Evolutionary conservation across 2,888 invertebrate genomes (phyloP), one percentile per base, ranked within the genome.

Genomic region (Plemyria rubiginata): DNA sequence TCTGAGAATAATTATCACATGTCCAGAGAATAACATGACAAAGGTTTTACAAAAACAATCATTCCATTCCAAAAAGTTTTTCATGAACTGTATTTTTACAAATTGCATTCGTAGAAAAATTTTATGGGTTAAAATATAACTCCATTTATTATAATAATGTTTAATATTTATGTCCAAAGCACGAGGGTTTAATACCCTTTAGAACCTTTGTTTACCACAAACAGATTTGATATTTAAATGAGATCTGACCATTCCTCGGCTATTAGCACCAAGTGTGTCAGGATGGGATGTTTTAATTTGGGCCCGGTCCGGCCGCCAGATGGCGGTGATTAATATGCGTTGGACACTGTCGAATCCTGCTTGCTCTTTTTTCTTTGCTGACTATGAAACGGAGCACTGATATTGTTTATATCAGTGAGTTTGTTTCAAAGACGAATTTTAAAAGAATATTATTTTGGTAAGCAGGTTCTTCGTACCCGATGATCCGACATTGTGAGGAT

Each of bases 301-400:
- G 78, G 73, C 77, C 67, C 61, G 74, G 79, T 81, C 78, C 80
- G 74, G 75, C 73, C 79, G 69, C 72, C 88, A 89, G 81, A 85
- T 89, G 90, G 80, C 78, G 82, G 50, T 90, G 89, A 91, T 90
- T 91, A 91, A 90, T 90, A 91, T 91, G 88, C 90, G 81, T 82
- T 81, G 82, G 85, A 85, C 84, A 81, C 77, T 78, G 82, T 71
- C 77, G 60, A 61, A 53, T 60, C 59, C 5, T 74, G 79, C 78
- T 74, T 75, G 73, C 70, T 81, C 77, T 74, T 85, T 84, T 80
- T 45, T 8, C 32, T 53, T 52, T 41, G 9, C 13, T 29, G 46
- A 38, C 12, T 32, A 4, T 12, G 4, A 16, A 46, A n/a, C 4
- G 22, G 28, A 28, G 48, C 16, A 16, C 43, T 2, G 9, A 16